Evolutionary conservation across 2,888 invertebrate species (phyloP).

Genomic region (Zhuqinia jingwanae): DNA sequence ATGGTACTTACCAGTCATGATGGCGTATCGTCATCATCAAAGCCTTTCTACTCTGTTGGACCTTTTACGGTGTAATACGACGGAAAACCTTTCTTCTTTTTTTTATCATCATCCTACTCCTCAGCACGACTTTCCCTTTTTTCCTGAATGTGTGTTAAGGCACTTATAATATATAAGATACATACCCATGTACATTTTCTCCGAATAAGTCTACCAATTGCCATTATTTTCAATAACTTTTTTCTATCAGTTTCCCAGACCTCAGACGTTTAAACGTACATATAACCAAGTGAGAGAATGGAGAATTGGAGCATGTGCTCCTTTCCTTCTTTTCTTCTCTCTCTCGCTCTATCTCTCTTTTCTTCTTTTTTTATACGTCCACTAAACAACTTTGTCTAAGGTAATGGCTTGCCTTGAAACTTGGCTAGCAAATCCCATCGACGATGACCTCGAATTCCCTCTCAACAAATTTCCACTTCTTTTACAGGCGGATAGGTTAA

Average conservation of each 20-base stretch:
- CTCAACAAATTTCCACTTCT: conserved; percentile 48
- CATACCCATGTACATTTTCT: not conserved
- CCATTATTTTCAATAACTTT: too few species aligned
- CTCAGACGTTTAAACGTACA: not conserved
- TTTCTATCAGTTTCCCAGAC: too few species aligned
- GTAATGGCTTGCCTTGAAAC: conserved; percentile 77
- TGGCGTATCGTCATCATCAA: conserved; percentile 59
- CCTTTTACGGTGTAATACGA: conserved; percentile 44
- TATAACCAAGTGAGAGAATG: not conserved
- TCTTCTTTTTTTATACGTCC: conserved; percentile 3
- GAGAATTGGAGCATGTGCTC: conserved; percentile 39
- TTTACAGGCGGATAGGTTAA: conserved; percentile 1
- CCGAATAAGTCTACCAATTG: too few species aligned
- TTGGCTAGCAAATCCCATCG: conserved; percentile 65
- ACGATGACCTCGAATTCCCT: conserved; percentile 64
- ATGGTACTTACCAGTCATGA: conserved; percentile 41
- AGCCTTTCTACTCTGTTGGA: conserved; percentile 43
- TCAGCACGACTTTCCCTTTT: not conserved
- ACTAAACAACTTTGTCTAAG: conserved; percentile 75
- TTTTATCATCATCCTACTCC: not conserved
- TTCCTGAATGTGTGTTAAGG: conserved; percentile 16
- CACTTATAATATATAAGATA: too few species aligned
- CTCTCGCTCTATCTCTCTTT: conserved; percentile 7
- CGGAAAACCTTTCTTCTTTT: conserved; percentile 33
- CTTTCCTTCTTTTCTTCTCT: conserved; percentile 11